These are phyloP conservation scores for Cyclophora albipunctata DNA, from an alignment of 2,888 invertebrate species.

Conservation along the genomic window DNA sequence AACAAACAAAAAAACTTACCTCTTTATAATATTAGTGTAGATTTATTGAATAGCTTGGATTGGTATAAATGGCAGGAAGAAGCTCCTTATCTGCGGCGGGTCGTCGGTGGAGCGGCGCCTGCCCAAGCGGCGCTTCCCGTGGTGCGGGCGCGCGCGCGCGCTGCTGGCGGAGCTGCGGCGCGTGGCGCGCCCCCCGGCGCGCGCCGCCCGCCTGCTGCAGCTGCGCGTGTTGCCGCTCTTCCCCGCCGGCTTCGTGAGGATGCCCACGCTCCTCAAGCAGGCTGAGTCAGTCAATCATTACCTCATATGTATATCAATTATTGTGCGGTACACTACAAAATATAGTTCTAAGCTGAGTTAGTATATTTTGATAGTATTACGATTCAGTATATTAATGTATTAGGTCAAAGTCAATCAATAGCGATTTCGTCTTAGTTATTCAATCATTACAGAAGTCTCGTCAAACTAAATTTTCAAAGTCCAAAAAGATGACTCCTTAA, in stretches of 20 bases:
- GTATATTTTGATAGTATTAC: too few relatives aligned
- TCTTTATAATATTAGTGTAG: too few relatives aligned
- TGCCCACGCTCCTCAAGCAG: slow-evolving; percentile 70
- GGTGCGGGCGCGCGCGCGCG: slow-evolving; percentile 64
- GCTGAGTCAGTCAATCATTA: slow-evolving; percentile 49
- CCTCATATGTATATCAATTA: not conserved
- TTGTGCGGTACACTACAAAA: not conserved
- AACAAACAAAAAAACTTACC: too few relatives aligned
- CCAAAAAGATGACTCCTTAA: too few relatives aligned
- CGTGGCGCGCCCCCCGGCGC: slow-evolving; percentile 18
- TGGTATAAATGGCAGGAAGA: slow-evolving; percentile 39
- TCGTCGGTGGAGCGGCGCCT: slow-evolving; percentile 73
- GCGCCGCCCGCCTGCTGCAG: slow-evolving; percentile 72
- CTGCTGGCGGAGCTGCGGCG: slow-evolving; percentile 20
- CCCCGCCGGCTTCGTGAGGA: slow-evolving; percentile 80
- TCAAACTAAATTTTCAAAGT: too few relatives aligned
- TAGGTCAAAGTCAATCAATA: too few relatives aligned
- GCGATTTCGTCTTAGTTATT: too few relatives aligned
- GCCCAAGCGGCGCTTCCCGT: slow-evolving; percentile 83
- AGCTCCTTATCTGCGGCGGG: slow-evolving; percentile 51
- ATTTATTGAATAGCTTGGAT: too few relatives aligned
- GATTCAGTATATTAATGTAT: too few relatives aligned
- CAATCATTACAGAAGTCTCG: too few relatives aligned
- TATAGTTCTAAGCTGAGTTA: too few relatives aligned
- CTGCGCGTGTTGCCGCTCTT: slow-evolving; percentile 78